Evolutionary conservation across 2,113 vertebrate genomes (phyloP), one percentile per base, ranked within the genome.

Genomic region (Galbula dea): DNA sequence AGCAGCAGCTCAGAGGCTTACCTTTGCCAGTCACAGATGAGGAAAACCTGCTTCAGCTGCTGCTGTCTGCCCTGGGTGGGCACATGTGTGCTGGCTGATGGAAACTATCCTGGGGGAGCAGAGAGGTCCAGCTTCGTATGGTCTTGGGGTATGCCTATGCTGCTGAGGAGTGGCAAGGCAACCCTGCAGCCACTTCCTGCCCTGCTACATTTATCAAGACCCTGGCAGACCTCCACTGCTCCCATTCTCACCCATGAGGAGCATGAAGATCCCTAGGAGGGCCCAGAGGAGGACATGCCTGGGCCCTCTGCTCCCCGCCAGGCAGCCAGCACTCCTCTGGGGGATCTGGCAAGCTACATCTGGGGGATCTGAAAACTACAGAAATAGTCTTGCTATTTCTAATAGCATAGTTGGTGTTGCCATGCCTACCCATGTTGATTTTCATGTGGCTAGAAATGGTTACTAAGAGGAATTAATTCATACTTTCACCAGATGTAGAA

Each of bases 81-180:
- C 8, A n/a, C 34, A 51, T 59, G n/a, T 30, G 10, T 10, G 9
- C 24, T 8, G 4, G 32, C 54, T 36, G 41, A 73, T 27, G 10
- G 22, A 45, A 5, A 9, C 32, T 6, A 7, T 12, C 1, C 41
- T 3, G 3, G 32, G 36, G n/a, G 21, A 20, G 34, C 3, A 3
- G 45, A 19, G 34, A n/a, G 34, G 27, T 20, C 43, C 14, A 2
- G 20, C 32, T n/a, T 57, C 12, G 20, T 19, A 13, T 13, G 20
- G 55, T 17, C 54, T 30, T 55, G 54, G 30, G 30, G 46, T 48
- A 48, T 48, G 22, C 48, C 48, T 24, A 24, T 24, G 12, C 22
- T 43, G 41, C 41, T 15, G 15, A 43, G 41, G 41, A 43, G 41
- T 43, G 41, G 41, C 11, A 43, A 43, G 41, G 41, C 41, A 43